phyloP scores from a whole-genome alignment of 1,140 invertebrate genomes.

The Anastrepha ludens region DNA sequence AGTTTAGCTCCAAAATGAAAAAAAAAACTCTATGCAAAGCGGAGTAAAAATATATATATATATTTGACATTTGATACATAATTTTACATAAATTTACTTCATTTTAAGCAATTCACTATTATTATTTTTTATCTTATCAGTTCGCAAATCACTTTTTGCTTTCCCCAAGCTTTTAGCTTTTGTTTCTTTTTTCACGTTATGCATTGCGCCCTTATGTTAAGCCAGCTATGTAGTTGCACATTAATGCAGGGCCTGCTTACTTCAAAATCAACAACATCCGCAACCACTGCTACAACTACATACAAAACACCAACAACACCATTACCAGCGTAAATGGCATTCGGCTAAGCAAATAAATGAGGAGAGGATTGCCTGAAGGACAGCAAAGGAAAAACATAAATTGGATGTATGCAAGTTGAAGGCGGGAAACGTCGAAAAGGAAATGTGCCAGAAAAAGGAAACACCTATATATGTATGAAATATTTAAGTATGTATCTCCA shows the following conservation, averaged over 20 bases:
- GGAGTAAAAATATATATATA: too few relatives aligned
- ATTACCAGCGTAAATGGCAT: not conserved
- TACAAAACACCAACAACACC: not conserved
- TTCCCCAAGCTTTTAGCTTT: not conserved
- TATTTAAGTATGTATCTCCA: not conserved
- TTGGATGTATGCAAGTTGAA: not conserved
- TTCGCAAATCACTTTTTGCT: not conserved
- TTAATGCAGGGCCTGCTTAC: not conserved
- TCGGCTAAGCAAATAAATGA: constrained; percentile 21
- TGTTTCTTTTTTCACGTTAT: not conserved
- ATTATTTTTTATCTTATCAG: too few relatives aligned
- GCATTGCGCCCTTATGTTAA: constrained; percentile 12
- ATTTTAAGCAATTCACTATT: too few relatives aligned
- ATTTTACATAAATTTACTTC: too few relatives aligned
- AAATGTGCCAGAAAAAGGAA: constrained; percentile 24
- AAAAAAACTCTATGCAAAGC: too few relatives aligned
- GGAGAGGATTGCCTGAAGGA: not conserved
- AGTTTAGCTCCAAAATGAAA: too few relatives aligned
- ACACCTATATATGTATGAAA: too few relatives aligned
- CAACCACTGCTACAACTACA: not conserved
- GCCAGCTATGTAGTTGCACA: not conserved
- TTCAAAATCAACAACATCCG: not conserved
- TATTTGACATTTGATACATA: too few relatives aligned
- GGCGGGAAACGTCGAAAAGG: constrained; percentile 6
- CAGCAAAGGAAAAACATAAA: not conserved